Evolutionary conservation across 1,140 invertebrate species (phyloP), one percentile per base, ranked within the genome.

Genomic region (Dinoponera quadriceps): DNA sequence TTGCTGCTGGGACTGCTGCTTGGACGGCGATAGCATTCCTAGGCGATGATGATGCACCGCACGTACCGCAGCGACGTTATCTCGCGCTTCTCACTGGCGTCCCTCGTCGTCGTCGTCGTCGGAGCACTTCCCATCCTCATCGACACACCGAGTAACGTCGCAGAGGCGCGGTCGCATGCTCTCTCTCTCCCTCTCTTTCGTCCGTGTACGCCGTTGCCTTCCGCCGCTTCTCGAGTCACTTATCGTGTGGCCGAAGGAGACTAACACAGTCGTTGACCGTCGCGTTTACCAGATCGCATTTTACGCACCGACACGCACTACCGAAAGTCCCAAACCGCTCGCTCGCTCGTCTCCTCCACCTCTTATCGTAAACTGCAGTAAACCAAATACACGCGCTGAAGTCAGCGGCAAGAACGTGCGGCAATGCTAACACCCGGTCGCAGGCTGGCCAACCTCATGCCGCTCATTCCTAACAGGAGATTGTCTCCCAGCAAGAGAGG

Each of bases 11-110:
- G 91, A 89, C 82, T 94, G 91, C 83, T 89, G 85, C 85, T 93
- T 93, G 84, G 93, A 92, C 84, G 93, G 93, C 83, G 93, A 94
- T 94, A 94, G 90, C 94, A 94, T 94, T 91, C 93, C 94, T 94
- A 93, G 60, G 90, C 90, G 59, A 89, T 93, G 68, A 69, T 80
- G 75, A 71, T 80, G 75, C 75, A 89, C 89, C 85, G 85, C 82
- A 82, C 90, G 66, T 82, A 81, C 33, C 54, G 75, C 86, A 85
- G 48, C 80, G 75, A 88, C 72, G 84, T 89, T 89, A 89, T 84
- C 89, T 84, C 65, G 38, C 38, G 11, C 80, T 82, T 87, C 55
- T 91, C 81, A 84, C 74, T 77, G 63, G 82, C 29, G 60, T 87
- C 83, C 78, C 60, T 88, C 68, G 69, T 83, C 51, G 59, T 86